Base-by-base conservation (phyloP, 1,140 invertebrate species). In the Drosophila pachea region DNA sequence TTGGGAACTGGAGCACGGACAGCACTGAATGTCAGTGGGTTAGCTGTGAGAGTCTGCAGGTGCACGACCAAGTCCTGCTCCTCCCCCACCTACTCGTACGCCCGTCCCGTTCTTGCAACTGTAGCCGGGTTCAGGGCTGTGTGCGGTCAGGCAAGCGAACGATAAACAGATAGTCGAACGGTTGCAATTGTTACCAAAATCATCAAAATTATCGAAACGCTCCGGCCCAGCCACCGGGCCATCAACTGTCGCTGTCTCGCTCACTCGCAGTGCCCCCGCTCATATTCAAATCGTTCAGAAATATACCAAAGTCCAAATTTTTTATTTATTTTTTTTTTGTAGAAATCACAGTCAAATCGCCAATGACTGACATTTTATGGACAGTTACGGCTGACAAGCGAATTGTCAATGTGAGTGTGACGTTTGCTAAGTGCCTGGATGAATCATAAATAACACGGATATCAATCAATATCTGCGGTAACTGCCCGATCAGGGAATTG, bases 81-180 rank as follows among this genome's bases (percentile, higher is more conserved):
- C 6, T 2, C n/a, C 11, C n/a, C n/a, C 11, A n/a, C 40, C 40
- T n/a, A n/a, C n/a, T n/a, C n/a, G n/a, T n/a, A n/a, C n/a, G n/a
- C n/a, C n/a, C n/a, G n/a, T n/a, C n/a, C n/a, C n/a, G n/a, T n/a
- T n/a, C n/a, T n/a, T 42, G 40, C 1, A 22, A 3, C 22, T 22
- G 22, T 22, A 22, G 22, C 3, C 22, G 22, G 3, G 0, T 32
- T 8, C 50, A 8, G 22, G 11, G 50, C 33, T 52, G 12, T 63
- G 68, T 55, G 54, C 62, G 72, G 62, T 61, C 72, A 74, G 50
- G 72, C 72, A 74, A 62, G 62, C 53, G 58, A 62, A 52, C 61
- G 68, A 74, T 74, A 74, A 70, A 55, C 38, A 67, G 62, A 58
- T 53, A 48, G 47, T 36, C 70, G 42, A 45, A 9, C 35, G 14